These are phyloP conservation scores for Uromys caudimaculatus DNA, from an alignment of 2,797 vertebrate genomes.

Conservation along the genomic window DNA sequence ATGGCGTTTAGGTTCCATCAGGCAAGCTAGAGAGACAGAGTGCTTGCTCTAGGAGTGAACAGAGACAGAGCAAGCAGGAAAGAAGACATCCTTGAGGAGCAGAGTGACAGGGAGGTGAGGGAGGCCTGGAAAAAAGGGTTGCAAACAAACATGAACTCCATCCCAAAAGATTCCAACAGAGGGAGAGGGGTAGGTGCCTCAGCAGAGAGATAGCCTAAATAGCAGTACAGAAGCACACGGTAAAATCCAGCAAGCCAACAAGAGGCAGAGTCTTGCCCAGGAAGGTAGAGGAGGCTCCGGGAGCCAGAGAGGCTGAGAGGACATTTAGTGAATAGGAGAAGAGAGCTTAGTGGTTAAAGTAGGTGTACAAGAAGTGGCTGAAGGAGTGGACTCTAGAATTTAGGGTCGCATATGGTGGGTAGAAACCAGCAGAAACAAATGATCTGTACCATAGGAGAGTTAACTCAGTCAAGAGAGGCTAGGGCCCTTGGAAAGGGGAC, in stretches of 20 bases:
- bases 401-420: neutral
- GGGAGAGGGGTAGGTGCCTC: neutral
- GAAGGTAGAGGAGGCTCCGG: no score
- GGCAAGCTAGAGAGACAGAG: neutral
- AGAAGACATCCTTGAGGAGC: neutral
- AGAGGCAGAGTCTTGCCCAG: neutral
- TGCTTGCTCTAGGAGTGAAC: neutral
- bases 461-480: neutral
- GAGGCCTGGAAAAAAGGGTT: neutral
- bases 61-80: neutral
- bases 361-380: neutral
- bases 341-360: neutral
- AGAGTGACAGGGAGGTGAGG: neutral
- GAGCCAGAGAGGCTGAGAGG: neutral
- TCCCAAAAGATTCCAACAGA: neutral
- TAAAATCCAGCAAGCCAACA: neutral
- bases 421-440: neutral
- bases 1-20: neutral
- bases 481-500: neutral
- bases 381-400: neutral
- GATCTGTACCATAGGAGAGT: neutral
- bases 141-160: neutral
- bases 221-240: neutral
- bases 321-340: neutral
- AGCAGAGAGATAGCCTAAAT: neutral